Percentiles rank a stretch among this genome's conserved stretches.
Evolutionary conservation across 2,888 invertebrate species (phyloP).

Genomic region (Dasysyrphus tricinctus): DNA sequence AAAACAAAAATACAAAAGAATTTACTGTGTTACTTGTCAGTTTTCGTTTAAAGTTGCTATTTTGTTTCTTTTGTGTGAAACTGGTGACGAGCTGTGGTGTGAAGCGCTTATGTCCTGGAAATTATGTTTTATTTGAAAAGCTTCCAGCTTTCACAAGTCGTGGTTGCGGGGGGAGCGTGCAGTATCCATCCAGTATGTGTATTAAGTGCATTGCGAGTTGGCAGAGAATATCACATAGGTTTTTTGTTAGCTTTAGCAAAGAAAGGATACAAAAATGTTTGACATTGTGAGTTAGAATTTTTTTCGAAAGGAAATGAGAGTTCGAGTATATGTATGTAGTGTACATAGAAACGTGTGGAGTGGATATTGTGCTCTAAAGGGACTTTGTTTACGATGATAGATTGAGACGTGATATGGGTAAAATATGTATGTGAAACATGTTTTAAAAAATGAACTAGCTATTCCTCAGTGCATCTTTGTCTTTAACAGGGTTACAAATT

Average conservation of each 20-base stretch:
- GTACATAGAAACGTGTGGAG: not conserved
- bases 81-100: conserved; percentile 16
- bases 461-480: not conserved
- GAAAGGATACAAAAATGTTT: no score
- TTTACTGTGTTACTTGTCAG: conserved; percentile 14
- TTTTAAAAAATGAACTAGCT: not conserved
- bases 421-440: conserved; percentile 12
- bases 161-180: not conserved
- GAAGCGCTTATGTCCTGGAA: conserved; percentile 37
- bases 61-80: conserved; percentile 5
- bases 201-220: not conserved
- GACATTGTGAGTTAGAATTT: no score
- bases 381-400: conserved; percentile 7
- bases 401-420: conserved; percentile 4
- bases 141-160: conserved; percentile 5
- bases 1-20: conserved; percentile 4
- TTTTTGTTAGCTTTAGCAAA: not conserved
- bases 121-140: conserved; percentile 51
- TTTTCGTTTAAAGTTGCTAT: conserved; percentile 17
- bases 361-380: conserved; percentile 5
- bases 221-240: not conserved
- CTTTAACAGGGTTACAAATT: not conserved
- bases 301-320: not conserved
- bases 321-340: no score
- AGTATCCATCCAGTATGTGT: no score